Evolutionary conservation across 2,888 invertebrate genomes (phyloP).

Genomic region (Seira ritae): DNA sequence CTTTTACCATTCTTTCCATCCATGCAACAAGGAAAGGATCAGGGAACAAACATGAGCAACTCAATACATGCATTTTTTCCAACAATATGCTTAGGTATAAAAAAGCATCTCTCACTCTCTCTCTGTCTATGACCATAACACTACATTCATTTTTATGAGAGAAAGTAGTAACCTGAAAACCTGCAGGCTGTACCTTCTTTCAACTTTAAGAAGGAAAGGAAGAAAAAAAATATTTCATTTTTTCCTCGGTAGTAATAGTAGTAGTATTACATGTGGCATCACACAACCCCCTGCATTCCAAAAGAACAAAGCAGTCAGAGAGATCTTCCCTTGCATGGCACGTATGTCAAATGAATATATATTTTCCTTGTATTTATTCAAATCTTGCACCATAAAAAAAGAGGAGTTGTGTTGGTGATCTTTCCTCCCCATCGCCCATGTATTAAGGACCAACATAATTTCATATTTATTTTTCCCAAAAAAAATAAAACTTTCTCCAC

Average conservation of each 20-base stretch:
- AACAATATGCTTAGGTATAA: neutral
- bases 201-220: slow-evolving; percentile 12
- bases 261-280: neutral
- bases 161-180: neutral
- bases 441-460: neutral
- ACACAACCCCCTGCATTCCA: neutral
- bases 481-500: neutral
- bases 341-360: slow-evolving; percentile 5
- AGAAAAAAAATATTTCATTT: slow-evolving; percentile 6
- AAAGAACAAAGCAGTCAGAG: neutral
- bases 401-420: neutral
- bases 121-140: neutral
- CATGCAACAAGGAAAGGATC: slow-evolving; percentile 58
- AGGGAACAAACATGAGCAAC: slow-evolving; percentile 19
- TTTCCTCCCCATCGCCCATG: slow-evolving; percentile 13
- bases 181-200: slow-evolving; percentile 16
- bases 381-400: slow-evolving; percentile 1
- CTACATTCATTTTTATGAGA: slow-evolving; percentile 6
- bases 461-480: slow-evolving; percentile 7
- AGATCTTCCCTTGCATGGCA: neutral
- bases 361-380: slow-evolving; percentile 14
- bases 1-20: slow-evolving; percentile 1
- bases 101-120: neutral
- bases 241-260: neutral
- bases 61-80: slow-evolving; percentile 7